Evolutionary conservation across 2,113 vertebrate species (phyloP).

Genomic region (Oreochromis aureus): DNA sequence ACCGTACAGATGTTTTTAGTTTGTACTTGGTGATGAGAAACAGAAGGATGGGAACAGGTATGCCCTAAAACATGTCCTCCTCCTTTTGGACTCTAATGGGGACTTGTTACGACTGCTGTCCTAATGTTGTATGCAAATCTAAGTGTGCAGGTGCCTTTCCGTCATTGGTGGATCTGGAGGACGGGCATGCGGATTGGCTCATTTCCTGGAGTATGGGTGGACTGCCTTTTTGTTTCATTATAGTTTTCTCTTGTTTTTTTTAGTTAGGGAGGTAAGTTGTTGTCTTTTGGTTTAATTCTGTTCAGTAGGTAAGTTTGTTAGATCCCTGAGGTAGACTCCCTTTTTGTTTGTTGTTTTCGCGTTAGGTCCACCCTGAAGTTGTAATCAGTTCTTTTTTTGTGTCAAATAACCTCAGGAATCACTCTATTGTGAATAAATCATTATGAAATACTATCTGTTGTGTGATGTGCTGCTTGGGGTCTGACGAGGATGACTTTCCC

Average conservation of each 20-base stretch:
- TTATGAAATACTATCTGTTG: not conserved
- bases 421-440: not conserved
- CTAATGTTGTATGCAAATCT: not conserved
- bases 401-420: not conserved
- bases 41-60: not conserved
- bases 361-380: not conserved
- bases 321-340: not conserved
- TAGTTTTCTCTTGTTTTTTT: not conserved
- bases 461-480: not conserved
- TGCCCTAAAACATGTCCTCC: not conserved
- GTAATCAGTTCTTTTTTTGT: not conserved
- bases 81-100: not conserved
- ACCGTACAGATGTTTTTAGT: not conserved
- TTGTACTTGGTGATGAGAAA: not conserved
- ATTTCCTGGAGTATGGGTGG: not conserved
- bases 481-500: not conserved
- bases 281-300: not conserved
- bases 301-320: not conserved
- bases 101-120: not conserved
- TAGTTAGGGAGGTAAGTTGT: not conserved
- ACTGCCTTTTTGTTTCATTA: not conserved
- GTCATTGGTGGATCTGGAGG: not conserved
- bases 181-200: not conserved
- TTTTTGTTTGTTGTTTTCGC: not conserved
- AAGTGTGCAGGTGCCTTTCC: not conserved